Conservation (phyloP, 2,888 invertebrate genomes). For the Pteria penguin region DNA sequence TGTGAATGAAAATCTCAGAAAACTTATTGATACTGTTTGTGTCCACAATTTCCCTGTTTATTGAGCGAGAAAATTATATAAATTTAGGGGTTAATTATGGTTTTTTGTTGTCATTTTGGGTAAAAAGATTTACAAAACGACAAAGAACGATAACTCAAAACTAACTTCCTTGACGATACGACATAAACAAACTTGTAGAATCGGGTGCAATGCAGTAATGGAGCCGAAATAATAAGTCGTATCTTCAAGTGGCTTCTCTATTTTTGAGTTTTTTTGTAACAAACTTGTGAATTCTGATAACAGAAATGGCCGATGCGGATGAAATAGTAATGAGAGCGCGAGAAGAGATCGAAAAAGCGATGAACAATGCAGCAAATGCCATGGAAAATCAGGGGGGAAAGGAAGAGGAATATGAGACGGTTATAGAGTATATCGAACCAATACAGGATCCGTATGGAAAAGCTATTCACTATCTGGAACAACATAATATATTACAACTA, state of each 20-base stretch:
- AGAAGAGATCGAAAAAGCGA: conserved; percentile 51
- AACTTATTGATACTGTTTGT: too few species aligned
- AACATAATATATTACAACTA: conserved; percentile 73
- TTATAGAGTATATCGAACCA: conserved; percentile 64
- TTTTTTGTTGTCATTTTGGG: too few species aligned
- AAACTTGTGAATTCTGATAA: too few species aligned
- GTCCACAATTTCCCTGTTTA: too few species aligned
- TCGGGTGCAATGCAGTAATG: too few species aligned
- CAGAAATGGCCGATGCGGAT: conserved; percentile 8
- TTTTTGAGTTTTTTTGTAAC: too few species aligned
- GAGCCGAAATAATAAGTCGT: too few species aligned
- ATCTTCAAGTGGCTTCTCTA: too few species aligned
- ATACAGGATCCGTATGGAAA: conserved; percentile 73
- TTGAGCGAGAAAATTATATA: too few species aligned
- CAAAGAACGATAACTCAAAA: background rate
- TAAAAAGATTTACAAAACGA: background rate
- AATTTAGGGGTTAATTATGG: too few species aligned
- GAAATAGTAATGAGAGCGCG: conserved; percentile 48
- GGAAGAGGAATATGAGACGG: conserved; percentile 28
- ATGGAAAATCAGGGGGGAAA: background rate
- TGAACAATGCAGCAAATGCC: conserved; percentile 47
- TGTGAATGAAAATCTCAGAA: too few species aligned
- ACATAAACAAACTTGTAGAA: background rate
- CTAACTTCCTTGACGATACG: background rate
- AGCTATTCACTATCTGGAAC: conserved; percentile 74